phyloP scores from a whole-genome alignment of 53 echinoderm and acorn worm genomes.

The Mesocentrotus franciscanus region DNA sequence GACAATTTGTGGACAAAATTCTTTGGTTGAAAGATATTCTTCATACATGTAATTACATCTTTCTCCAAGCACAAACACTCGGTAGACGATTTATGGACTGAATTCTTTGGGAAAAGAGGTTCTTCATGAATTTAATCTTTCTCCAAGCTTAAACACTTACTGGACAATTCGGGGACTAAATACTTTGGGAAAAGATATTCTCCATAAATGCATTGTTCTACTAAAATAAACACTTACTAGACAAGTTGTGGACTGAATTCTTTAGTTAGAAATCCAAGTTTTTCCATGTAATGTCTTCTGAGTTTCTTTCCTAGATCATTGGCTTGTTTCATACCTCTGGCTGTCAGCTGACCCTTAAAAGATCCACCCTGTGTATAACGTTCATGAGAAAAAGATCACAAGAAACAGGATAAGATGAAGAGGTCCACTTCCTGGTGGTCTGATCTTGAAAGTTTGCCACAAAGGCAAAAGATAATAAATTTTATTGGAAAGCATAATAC shows the following conservation, averaged over 20 bases:
- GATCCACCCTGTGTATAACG: constrained; percentile 77
- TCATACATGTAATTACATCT: no score
- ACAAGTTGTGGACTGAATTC: constrained; percentile 65
- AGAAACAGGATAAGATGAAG: neutral
- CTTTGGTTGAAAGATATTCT: no score
- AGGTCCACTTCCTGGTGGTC: neutral
- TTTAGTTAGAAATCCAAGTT: constrained; percentile 69
- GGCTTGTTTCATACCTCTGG: constrained; percentile 80
- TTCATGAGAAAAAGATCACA: neutral
- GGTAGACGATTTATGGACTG: no score
- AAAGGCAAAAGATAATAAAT: neutral
- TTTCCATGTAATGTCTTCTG: constrained; percentile 77
- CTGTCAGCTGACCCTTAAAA: constrained; percentile 80
- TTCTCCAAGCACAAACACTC: no score
- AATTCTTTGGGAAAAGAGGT: no score
- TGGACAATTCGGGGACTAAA: no score
- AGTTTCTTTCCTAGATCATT: constrained; percentile 74
- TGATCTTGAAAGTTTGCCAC: neutral
- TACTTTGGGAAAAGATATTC: neutral
- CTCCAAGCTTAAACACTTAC: no score
- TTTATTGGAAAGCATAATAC: no score
- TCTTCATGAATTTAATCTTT: no score
- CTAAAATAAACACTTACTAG: constrained; percentile 26
- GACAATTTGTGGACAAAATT: no score
- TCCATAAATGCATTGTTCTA: neutral